These are phyloP conservation scores for Erebia palarica DNA, from an alignment of 2,888 invertebrate species.

Conservation along the genomic window DNA sequence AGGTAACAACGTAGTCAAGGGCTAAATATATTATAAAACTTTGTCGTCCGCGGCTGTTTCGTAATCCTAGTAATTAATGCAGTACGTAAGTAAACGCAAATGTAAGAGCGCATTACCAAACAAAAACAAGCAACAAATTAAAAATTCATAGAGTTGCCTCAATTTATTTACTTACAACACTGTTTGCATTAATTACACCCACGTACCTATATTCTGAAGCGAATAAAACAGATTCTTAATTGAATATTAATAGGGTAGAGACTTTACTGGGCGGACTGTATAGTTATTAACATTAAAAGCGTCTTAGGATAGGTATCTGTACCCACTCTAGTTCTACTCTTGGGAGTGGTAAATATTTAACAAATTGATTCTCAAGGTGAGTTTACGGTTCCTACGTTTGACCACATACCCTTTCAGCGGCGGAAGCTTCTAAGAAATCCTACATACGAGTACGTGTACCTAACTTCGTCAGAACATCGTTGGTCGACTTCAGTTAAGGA, in stretches of 20 bases:
- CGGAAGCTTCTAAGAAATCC: constrained; percentile 72
- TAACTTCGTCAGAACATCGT: constrained; percentile 48
- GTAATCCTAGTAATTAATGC: too few species aligned
- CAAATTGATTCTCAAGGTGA: constrained; percentile 72
- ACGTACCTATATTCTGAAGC: background rate
- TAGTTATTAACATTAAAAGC: constrained; percentile 53
- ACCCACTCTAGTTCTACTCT: constrained; percentile 45
- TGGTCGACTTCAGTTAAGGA: constrained; percentile 4
- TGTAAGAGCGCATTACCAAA: background rate
- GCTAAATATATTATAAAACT: too few species aligned
- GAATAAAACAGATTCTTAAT: constrained; percentile 34
- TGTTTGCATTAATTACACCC: constrained; percentile 16
- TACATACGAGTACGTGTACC: constrained; percentile 37
- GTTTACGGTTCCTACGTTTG: constrained; percentile 65
- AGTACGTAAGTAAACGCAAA: background rate
- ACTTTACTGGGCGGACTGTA: constrained; percentile 28
- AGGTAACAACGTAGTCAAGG: too few species aligned
- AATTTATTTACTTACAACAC: constrained; percentile 16
- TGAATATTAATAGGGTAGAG: constrained; percentile 35
- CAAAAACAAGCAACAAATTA: background rate
- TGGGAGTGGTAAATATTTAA: constrained; percentile 73
- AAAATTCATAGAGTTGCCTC: constrained; percentile 4
- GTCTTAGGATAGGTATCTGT: constrained; percentile 46
- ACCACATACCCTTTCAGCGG: constrained; percentile 74
- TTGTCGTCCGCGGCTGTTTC: too few species aligned